Conservation (phyloP, 2,888 invertebrate genomes). For the Calameuta pallipes region DNA sequence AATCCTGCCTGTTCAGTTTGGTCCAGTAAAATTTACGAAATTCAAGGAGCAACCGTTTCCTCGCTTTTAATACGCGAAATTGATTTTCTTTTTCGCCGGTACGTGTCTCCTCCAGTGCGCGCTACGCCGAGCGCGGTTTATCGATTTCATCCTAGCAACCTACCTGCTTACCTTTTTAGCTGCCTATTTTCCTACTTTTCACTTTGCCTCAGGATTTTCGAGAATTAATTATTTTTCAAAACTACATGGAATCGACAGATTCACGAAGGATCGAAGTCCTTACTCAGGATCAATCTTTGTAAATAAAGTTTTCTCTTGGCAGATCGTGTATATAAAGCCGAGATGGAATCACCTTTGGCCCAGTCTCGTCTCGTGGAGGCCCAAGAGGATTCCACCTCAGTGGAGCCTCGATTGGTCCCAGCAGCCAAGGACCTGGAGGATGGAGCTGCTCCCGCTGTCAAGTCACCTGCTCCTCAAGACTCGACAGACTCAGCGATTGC, state of each 20-base stretch:
- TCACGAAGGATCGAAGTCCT: neutral
- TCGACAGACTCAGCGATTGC: neutral
- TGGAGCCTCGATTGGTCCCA: constrained; percentile 10
- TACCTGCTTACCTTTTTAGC: neutral
- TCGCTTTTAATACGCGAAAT: constrained; percentile 8
- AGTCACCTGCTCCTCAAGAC: neutral
- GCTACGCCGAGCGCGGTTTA: constrained; percentile 57
- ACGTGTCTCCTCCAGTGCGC: constrained; percentile 34
- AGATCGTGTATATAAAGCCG: constrained; percentile 38
- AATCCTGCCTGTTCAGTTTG: neutral
- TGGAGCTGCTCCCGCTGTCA: neutral
- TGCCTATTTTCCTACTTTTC: neutral
- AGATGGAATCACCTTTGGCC: constrained; percentile 59
- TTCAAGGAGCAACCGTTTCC: neutral
- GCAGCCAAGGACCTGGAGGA: neutral
- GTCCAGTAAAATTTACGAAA: neutral
- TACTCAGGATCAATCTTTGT: neutral
- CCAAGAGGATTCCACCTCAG: constrained; percentile 53
- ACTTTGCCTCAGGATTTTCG: neutral
- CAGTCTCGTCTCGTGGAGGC: constrained; percentile 39
- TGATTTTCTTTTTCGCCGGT: constrained; percentile 15
- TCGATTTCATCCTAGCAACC: constrained; percentile 51
- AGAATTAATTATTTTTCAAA: neutral
- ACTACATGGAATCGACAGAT: neutral
- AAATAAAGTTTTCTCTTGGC: constrained; percentile 18